phyloP scores from a whole-genome alignment of 2,888 invertebrate genomes.

The Subacronicta megacephala region DNA sequence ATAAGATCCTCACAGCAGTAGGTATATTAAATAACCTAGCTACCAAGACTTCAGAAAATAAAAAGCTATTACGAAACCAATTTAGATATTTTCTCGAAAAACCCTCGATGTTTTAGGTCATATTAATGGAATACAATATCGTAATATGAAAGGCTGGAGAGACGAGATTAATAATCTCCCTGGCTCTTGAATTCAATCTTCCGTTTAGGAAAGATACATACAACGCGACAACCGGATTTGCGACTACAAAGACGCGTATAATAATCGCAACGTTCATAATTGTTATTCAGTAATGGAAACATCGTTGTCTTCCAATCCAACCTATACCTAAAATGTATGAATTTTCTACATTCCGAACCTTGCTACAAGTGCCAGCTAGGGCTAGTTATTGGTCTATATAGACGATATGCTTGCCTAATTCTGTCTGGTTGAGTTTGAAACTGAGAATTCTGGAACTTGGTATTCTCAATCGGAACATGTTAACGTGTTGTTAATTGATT shows the following conservation, averaged over 20 bases:
- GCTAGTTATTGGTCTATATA: too few species aligned
- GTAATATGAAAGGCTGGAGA: slow-evolving; percentile 31
- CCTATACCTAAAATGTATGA: too few species aligned
- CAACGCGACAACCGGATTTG: slow-evolving; percentile 3
- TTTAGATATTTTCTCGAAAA: slow-evolving; percentile 11
- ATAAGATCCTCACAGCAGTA: neutral
- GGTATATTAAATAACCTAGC: neutral
- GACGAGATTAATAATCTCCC: slow-evolving; percentile 49
- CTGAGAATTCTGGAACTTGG: too few species aligned
- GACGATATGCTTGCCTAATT: too few species aligned
- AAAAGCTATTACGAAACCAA: neutral
- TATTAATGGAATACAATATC: slow-evolving; percentile 45
- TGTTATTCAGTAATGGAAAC: too few species aligned
- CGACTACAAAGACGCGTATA: slow-evolving; percentile 2
- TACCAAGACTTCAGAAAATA: slow-evolving; percentile 1
- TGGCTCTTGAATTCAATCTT: slow-evolving; percentile 47
- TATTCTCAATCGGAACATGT: too few species aligned
- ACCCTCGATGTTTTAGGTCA: slow-evolving; percentile 26
- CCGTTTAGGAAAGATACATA: slow-evolving; percentile 27
- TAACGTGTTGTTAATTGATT: too few species aligned
- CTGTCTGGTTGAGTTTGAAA: too few species aligned
- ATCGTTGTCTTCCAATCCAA: too few species aligned
- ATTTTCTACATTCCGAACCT: too few species aligned
- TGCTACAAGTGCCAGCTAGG: too few species aligned
- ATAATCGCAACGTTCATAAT: too few species aligned